Percentiles rank a stretch among this genome's conserved stretches.
Conservation (phyloP, 2,888 invertebrate genomes). For the Drosophila vallismaia region DNA sequence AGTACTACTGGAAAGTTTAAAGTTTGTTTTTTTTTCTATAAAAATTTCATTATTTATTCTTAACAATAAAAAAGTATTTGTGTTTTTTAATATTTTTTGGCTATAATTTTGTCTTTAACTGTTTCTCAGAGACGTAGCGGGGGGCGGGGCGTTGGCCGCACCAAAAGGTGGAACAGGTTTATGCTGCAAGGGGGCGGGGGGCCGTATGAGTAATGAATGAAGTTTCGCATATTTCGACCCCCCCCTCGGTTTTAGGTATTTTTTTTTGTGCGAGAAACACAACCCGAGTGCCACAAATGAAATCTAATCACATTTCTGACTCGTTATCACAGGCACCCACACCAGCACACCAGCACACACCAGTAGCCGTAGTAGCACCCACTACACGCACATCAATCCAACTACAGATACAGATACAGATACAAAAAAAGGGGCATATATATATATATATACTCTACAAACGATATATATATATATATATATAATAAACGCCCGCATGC, state of each 20-base stretch:
- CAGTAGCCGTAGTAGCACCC: background rate
- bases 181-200: slow-evolving; percentile 20
- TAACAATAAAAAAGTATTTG: too few relatives aligned
- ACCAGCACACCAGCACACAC: slow-evolving; percentile 15
- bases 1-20: background rate
- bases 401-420: slow-evolving; percentile 9
- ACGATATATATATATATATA: slow-evolving; percentile 3
- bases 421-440: background rate
- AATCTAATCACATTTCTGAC: slow-evolving; percentile 65
- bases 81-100: too few relatives aligned
- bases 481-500: slow-evolving; percentile 45
- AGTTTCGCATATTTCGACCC: slow-evolving; percentile 43
- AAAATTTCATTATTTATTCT: too few relatives aligned
- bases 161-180: slow-evolving; percentile 42
- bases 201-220: slow-evolving; percentile 51
- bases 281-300: slow-evolving; percentile 53
- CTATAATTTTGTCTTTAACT: background rate
- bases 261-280: slow-evolving; percentile 10
- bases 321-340: slow-evolving; percentile 58
- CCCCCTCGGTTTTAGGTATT: slow-evolving; percentile 6
- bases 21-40: too few relatives aligned
- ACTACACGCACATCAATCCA: slow-evolving; percentile 13
- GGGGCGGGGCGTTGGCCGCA: slow-evolving; percentile 14
- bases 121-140: slow-evolving; percentile 15
- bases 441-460: background rate